phyloP scores from a whole-genome alignment of 2,113 vertebrate genomes.

The Epinephelus moara region DNA sequence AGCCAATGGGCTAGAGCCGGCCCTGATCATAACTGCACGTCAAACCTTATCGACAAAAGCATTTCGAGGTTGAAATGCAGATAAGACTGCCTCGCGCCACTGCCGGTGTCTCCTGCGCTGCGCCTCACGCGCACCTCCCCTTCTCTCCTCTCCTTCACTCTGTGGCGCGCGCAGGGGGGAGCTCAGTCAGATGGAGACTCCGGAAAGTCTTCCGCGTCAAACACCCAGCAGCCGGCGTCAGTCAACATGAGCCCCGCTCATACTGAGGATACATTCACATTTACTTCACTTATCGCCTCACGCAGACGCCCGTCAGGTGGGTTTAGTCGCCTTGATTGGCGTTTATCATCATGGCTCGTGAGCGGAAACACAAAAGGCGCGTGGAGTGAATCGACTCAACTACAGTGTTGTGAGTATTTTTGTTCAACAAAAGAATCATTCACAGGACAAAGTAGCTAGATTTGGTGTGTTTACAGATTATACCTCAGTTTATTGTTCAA shows the following conservation, averaged over 20 bases:
- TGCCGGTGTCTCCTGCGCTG: slow-evolving; percentile 8
- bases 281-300: background rate
- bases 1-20: too few species aligned
- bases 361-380: slow-evolving; percentile 10
- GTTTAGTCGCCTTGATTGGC: background rate
- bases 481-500: background rate
- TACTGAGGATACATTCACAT: background rate
- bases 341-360: slow-evolving; percentile 10
- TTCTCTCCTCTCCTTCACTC: background rate
- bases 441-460: background rate
- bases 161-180: slow-evolving; percentile 7
- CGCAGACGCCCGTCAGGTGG: slow-evolving; percentile 8
- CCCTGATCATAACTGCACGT: background rate
- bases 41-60: background rate
- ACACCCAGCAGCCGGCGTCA: background rate
- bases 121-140: slow-evolving; percentile 28
- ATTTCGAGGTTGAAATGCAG: background rate
- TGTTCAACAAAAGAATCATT: background rate
- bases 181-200: slow-evolving; percentile 59
- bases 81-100: background rate
- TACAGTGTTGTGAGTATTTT: slow-evolving; percentile 57
- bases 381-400: slow-evolving; percentile 22
- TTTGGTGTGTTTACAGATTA: background rate
- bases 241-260: slow-evolving; percentile 3
- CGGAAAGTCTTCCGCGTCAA: slow-evolving; percentile 17